phyloP scores from a whole-genome alignment of 2,113 vertebrate genomes.

The Myrmophylax atrothorax region DNA sequence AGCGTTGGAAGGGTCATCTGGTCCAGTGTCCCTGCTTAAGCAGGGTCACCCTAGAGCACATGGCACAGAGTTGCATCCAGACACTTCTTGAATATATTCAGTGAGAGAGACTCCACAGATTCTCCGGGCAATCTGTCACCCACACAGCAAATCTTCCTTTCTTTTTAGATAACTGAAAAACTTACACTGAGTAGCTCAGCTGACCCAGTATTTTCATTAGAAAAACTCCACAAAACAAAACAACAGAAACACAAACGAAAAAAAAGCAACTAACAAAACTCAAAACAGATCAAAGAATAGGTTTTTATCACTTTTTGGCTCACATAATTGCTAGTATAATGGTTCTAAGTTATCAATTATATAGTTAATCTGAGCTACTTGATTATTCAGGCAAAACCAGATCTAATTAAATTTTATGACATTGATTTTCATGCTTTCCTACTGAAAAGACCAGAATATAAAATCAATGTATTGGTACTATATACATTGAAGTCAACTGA shows the following conservation, averaged over 20 bases:
- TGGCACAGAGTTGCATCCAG: neutral
- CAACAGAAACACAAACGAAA: neutral
- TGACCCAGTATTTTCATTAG: neutral
- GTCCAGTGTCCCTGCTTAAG: neutral
- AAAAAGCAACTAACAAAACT: neutral
- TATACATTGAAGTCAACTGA: neutral
- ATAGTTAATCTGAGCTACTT: neutral
- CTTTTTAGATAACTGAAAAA: neutral
- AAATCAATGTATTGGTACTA: neutral
- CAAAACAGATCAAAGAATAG: neutral
- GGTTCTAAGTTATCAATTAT: neutral
- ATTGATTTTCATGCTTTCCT: neutral
- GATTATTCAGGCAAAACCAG: neutral
- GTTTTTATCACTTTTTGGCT: neutral
- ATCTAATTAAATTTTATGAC: neutral
- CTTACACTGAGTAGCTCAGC: neutral
- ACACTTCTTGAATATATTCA: neutral
- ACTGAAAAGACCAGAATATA: neutral
- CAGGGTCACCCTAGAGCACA: neutral
- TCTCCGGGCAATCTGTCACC: neutral
- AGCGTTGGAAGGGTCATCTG: neutral
- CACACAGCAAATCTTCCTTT: neutral
- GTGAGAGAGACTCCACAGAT: neutral
- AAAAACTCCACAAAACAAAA: neutral
- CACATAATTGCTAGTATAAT: neutral